Percentiles rank a stretch among this genome's conserved stretches.
Evolutionary conservation across 2,888 invertebrate species (phyloP).

Genomic region (Meliscaeva auricollis): DNA sequence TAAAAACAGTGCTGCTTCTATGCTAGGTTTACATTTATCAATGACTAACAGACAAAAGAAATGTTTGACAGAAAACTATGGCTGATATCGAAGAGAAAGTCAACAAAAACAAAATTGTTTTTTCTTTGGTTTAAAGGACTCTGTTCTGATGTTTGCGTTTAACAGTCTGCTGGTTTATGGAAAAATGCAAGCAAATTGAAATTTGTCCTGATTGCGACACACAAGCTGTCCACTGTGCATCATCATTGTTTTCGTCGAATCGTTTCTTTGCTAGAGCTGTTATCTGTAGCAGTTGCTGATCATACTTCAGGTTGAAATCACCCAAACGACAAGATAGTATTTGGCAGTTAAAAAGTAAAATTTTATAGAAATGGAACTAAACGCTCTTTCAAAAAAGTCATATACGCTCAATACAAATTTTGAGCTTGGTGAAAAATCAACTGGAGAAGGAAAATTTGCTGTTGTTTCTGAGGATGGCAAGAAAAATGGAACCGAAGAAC

Average conservation of each 20-base stretch:
- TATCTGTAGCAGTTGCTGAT: constrained; percentile 64
- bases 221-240: background rate
- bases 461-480: constrained; percentile 27
- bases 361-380: constrained; percentile 81
- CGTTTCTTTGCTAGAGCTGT: background rate
- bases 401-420: constrained; percentile 82
- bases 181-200: background rate
- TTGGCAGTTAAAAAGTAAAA: constrained; percentile 44
- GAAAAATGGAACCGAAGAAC: constrained; percentile 11
- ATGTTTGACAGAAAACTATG: no score
- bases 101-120: no score
- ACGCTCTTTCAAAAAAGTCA: constrained; percentile 81
- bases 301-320: constrained; percentile 55
- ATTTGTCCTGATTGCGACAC: background rate
- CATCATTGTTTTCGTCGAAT: constrained; percentile 5
- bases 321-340: background rate
- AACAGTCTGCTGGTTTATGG: no score
- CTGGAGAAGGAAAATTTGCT: constrained; percentile 55
- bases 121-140: no score
- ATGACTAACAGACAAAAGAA: no score
- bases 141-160: no score
- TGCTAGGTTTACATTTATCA: no score
- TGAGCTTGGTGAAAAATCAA: constrained; percentile 77
- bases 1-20: no score
- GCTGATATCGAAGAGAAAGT: no score